Conservation (phyloP, 2,113 vertebrate genomes). For the Haliaeetus leucogaster region DNA sequence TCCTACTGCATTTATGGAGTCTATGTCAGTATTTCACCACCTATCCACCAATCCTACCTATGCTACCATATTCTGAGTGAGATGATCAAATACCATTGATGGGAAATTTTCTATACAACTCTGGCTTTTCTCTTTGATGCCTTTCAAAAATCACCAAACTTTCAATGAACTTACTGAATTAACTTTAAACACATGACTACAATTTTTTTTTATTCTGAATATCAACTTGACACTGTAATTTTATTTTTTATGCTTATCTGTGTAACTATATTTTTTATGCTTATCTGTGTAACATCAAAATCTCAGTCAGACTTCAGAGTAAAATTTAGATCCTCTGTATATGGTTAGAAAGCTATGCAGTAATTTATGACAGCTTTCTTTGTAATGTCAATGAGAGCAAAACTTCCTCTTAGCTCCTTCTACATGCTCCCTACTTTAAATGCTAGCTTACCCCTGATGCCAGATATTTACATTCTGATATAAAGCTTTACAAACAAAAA, state of each 20-base stretch:
- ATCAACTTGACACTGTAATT: neutral
- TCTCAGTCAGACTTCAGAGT: neutral
- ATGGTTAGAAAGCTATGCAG: neutral
- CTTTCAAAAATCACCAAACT: neutral
- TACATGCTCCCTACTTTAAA: neutral
- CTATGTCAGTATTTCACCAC: neutral
- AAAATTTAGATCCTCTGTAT: neutral
- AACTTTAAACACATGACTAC: neutral
- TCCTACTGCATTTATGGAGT: neutral
- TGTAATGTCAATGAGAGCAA: neutral
- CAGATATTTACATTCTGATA: neutral
- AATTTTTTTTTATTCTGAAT: neutral
- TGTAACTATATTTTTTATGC: neutral
- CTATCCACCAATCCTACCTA: neutral
- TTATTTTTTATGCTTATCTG: neutral
- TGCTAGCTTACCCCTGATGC: neutral
- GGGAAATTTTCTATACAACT: neutral
- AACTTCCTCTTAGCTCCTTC: neutral
- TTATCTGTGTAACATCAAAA: neutral
- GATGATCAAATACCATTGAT: neutral
- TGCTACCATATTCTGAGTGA: neutral
- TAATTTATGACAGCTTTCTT: neutral
- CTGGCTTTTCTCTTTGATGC: neutral
- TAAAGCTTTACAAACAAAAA: neutral
- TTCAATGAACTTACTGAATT: neutral